phyloP scores from a whole-genome alignment of 37 sponge, comb jelly and placozoan species.

The Mnemiopsis leidyi region DNA sequence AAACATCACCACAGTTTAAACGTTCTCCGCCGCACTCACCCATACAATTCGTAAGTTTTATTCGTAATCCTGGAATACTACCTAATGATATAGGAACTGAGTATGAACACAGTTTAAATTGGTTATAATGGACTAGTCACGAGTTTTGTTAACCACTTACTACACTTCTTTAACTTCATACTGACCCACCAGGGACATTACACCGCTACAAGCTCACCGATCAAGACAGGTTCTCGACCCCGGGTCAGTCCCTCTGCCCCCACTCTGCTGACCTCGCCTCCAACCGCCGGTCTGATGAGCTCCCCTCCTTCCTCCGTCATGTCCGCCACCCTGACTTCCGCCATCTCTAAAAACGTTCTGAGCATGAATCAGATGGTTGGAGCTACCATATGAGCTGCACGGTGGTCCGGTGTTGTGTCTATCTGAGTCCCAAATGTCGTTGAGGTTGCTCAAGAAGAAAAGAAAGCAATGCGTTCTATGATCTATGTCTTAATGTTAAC shows the following conservation, averaged over 20 bases:
- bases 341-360: conserved; percentile 23
- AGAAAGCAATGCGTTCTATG: background rate
- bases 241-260: background rate
- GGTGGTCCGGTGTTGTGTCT: background rate
- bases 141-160: no score
- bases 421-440: background rate
- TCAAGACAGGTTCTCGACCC: background rate
- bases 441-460: background rate
- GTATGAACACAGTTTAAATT: no score
- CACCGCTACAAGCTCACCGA: background rate
- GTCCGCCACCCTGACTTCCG: conserved; percentile 25
- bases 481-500: background rate
- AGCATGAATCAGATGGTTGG: conserved; percentile 37
- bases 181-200: conserved; percentile 14
- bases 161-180: no score
- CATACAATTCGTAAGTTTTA: conserved; percentile 11
- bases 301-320: background rate
- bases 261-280: background rate
- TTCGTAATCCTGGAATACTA: no score
- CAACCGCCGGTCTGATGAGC: background rate
- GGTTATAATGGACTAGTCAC: no score
- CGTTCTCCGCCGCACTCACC: conserved; percentile 7
- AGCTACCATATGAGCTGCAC: conserved; percentile 33
- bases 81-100: no score
- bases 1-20: conserved; percentile 14